Percentiles rank a stretch among this genome's conserved stretches.
Evolutionary conservation across 2,888 invertebrate genomes (phyloP).

Genomic region (Drosophila atroscutellata): DNA sequence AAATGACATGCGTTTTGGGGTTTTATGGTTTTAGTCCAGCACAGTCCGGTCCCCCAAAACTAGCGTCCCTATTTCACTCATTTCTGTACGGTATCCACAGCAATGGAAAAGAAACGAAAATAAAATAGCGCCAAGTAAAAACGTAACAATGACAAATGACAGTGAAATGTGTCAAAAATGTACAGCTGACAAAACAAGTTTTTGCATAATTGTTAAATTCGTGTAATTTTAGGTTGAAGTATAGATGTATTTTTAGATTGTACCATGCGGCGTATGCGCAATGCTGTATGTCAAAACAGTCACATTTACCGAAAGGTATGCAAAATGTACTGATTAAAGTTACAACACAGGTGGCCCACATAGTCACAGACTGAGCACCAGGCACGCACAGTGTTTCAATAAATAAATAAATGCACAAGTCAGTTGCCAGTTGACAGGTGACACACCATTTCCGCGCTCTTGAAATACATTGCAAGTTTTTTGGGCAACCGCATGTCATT

Average conservation of each 20-base stretch:
- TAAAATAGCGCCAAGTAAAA: background rate
- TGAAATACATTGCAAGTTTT: constrained; percentile 26
- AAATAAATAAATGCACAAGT: constrained; percentile 73
- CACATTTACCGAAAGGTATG: background rate
- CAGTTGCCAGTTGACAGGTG: constrained; percentile 56
- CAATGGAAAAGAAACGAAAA: constrained; percentile 2
- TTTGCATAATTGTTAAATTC: constrained; percentile 52
- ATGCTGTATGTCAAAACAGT: constrained; percentile 5
- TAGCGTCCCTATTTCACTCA: background rate
- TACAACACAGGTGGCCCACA: background rate
- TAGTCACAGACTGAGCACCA: background rate
- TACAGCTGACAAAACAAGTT: constrained; percentile 44
- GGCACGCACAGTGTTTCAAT: constrained; percentile 51
- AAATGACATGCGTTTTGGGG: constrained; percentile 72
- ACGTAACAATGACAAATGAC: constrained; percentile 56
- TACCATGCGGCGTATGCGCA: constrained; percentile 37
- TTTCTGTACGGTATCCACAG: background rate
- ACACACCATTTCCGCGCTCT: background rate
- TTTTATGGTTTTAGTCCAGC: constrained; percentile 2
- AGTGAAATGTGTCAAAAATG: constrained; percentile 61
- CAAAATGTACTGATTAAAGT: constrained; percentile 60
- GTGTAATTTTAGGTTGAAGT: constrained; percentile 5
- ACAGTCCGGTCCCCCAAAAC: background rate
- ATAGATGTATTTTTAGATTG: background rate
- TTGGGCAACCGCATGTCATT: constrained; percentile 45